Evolutionary conservation across 2,797 vertebrate species (phyloP), one percentile per base, ranked within the genome.

Genomic region (Calcarius lapponicus): DNA sequence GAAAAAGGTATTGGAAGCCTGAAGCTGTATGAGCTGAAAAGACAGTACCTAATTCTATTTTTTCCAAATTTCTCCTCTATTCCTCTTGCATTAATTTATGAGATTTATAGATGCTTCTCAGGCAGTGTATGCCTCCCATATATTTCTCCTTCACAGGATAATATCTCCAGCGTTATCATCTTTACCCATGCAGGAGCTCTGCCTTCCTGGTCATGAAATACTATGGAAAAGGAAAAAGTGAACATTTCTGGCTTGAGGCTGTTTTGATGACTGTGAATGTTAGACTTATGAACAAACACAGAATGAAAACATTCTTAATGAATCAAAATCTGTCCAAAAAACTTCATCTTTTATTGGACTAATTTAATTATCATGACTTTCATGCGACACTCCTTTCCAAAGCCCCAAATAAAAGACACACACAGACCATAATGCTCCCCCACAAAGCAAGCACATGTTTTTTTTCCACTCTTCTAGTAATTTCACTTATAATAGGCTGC

Each of bases 351-450:
- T 83, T 67, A 53, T 54, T 80, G 25, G 7, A 80, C 42, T 17
- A 32, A 11, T 64, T 80, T 54, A 32, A 57, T 75, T 61, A 57
- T 34, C 26, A 7, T 26, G 20, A 36, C 17, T 88, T 58, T 66
- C 40, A 56, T 40, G 38, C 45, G 19, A 7, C 12, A 24, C 0
- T 9, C 11, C 6, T 10, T 21, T 79, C 6, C 42, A 69, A 73
- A 72, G 5, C 5, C 8, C 17, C 12, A 16, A 14, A 88, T 8
- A 17, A 16, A 90, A 83, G 10, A n/a, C 34, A 47, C 13, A 28
- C 7, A 60, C 1, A 40, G 21, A 45, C 18, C 9, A 14, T 17
- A 47, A 20, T 1, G 0, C 3, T 6, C 12, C 6, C 21, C 40
- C 5, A 11, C 45, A 72, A 25, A 42, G 13, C 32, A 61, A 86